Evolutionary conservation across 2,888 invertebrate genomes (phyloP).

Genomic region (Eulithis prunata): DNA sequence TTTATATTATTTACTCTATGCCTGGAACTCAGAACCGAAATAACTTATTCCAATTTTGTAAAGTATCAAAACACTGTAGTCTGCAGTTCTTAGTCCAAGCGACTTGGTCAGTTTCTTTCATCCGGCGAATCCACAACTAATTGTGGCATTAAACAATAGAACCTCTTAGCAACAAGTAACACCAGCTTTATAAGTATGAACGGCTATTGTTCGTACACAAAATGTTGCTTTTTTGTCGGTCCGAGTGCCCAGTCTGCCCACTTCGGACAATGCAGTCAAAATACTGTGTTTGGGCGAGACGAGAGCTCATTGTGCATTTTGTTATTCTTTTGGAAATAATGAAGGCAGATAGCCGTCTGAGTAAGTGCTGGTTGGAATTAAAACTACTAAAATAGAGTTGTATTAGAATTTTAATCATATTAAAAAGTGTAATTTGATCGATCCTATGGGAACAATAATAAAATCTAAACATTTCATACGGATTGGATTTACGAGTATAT

Average conservation of each 20-base stretch:
- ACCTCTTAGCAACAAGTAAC: constrained; percentile 71
- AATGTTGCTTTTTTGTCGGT: constrained; percentile 35
- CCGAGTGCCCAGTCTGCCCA: constrained; percentile 24
- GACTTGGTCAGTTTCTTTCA: constrained; percentile 83
- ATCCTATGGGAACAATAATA: too few relatives aligned
- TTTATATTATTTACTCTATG: neutral
- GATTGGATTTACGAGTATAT: too few relatives aligned
- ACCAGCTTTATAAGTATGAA: constrained; percentile 45
- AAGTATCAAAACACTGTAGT: constrained; percentile 53
- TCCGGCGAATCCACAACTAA: constrained; percentile 75
- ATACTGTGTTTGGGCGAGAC: constrained; percentile 29
- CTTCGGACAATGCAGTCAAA: constrained; percentile 36
- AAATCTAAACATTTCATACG: too few relatives aligned
- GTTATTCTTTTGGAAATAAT: constrained; percentile 9
- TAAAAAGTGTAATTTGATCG: too few relatives aligned
- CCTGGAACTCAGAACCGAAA: neutral
- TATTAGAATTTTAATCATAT: too few relatives aligned
- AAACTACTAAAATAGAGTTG: too few relatives aligned
- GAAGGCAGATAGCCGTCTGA: neutral
- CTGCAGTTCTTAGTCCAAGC: constrained; percentile 45
- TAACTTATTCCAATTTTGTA: neutral
- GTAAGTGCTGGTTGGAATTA: too few relatives aligned
- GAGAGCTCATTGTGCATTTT: constrained; percentile 19
- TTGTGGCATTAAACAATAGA: constrained; percentile 83
- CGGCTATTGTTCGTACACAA: constrained; percentile 53